Percentiles rank a stretch among this genome's conserved stretches.
These are phyloP conservation scores for Mesembrinibis cayennensis DNA, from an alignment of 2,113 vertebrate species.

Conservation along the genomic window DNA sequence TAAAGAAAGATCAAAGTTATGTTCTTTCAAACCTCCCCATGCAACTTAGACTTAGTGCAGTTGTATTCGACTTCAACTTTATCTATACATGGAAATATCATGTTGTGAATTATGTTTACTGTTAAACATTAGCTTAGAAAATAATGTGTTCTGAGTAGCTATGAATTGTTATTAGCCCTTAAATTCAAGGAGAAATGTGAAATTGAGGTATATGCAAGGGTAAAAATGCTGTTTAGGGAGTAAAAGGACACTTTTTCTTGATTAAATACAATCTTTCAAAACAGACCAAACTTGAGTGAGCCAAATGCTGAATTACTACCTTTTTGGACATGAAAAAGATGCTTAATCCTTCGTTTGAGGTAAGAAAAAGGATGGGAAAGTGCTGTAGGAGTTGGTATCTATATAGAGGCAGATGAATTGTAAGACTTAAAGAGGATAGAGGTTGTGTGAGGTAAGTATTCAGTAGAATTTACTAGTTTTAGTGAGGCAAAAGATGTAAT, in stretches of 20 bases:
- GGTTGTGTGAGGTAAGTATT: neutral
- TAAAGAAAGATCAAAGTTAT: neutral
- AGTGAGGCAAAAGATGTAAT: neutral
- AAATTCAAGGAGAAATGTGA: neutral
- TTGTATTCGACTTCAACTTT: neutral
- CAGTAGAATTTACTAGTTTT: neutral
- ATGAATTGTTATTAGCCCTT: neutral
- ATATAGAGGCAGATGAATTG: neutral
- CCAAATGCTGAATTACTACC: neutral
- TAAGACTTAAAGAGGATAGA: neutral
- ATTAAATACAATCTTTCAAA: neutral
- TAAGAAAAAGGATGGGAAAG: neutral
- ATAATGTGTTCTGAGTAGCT: neutral
- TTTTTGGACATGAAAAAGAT: neutral
- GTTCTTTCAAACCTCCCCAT: neutral
- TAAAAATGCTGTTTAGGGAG: neutral
- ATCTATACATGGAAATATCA: neutral
- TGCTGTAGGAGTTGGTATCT: neutral
- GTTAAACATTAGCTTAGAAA: neutral
- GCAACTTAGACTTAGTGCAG: neutral
- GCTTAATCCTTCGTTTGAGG: neutral
- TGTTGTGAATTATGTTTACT: neutral
- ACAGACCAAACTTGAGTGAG: neutral
- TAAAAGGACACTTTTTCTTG: neutral
- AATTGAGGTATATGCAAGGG: neutral